A percentile compares a stretch with the other conserved stretches of the same genome.
These are phyloP conservation scores for Polymixis lichenea DNA, from an alignment of 2,888 invertebrate genomes.

Conservation along the genomic window DNA sequence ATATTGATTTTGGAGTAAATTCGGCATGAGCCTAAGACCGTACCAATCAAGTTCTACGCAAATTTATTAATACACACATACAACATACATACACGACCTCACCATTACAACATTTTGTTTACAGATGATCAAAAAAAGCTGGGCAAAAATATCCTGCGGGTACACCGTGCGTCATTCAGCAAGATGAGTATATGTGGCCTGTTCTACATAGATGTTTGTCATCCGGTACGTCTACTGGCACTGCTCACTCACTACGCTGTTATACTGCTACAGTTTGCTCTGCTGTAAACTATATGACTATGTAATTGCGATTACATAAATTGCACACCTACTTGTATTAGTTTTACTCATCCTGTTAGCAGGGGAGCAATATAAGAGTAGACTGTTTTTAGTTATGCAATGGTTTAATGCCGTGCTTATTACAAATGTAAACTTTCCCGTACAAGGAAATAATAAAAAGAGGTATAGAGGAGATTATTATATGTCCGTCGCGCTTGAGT, in stretches of 20 bases:
- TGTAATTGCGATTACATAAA: not conserved
- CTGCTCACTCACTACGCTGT: constrained; percentile 15
- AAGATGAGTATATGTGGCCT: constrained; percentile 37
- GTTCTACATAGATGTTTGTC: constrained; percentile 30
- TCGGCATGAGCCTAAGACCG: not conserved
- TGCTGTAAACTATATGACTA: constrained; percentile 5
- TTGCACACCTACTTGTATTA: not conserved
- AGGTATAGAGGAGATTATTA: no score
- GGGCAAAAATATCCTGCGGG: constrained; percentile 20
- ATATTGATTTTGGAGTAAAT: not conserved
- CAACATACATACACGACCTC: not conserved
- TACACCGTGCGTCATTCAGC: constrained; percentile 35
- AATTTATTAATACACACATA: not conserved
- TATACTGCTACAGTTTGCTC: constrained; percentile 29
- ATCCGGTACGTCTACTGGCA: constrained; percentile 8
- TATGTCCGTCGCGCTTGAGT: no score
- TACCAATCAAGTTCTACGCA: not conserved
- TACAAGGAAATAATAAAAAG: no score
- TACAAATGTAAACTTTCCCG: no score
- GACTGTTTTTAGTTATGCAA: no score
- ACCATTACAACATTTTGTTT: not conserved
- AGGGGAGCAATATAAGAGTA: no score
- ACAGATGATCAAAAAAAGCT: constrained; percentile 29
- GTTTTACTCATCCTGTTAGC: not conserved
- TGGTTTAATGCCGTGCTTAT: no score